Conservation (phyloP, 2,797 vertebrate species). For the Chelmon rostratus region DNA sequence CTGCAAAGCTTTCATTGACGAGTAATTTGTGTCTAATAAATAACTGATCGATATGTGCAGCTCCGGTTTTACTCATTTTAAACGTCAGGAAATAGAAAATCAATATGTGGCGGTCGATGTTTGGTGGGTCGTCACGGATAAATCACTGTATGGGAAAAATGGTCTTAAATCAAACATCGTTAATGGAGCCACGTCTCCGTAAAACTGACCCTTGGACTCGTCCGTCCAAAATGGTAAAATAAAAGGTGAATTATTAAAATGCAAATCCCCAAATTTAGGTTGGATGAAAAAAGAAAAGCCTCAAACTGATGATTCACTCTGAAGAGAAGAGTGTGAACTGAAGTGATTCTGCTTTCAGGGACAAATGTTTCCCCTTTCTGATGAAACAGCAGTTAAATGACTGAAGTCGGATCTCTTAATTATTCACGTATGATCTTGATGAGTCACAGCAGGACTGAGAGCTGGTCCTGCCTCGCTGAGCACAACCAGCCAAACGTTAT, state of each 20-base stretch:
- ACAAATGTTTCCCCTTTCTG: background rate
- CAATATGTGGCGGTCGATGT: no score
- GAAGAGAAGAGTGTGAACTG: background rate
- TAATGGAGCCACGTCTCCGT: no score
- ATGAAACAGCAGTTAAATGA: background rate
- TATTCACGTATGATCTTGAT: constrained; percentile 3
- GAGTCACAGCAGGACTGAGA: constrained; percentile 34
- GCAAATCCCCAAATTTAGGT: background rate
- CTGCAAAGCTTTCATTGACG: no score
- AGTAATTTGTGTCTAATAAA: no score
- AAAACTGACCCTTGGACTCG: no score
- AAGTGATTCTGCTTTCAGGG: background rate
- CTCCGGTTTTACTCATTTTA: no score
- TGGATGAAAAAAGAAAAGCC: background rate
- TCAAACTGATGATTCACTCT: background rate
- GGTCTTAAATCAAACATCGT: no score
- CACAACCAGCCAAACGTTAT: constrained; percentile 6
- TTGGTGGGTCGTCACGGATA: no score
- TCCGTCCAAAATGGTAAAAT: no score
- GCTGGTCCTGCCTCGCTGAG: background rate
- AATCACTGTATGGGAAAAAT: no score
- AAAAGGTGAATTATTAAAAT: background rate
- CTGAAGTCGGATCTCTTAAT: constrained; percentile 1
- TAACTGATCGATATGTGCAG: no score
- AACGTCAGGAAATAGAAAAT: no score